A percentile compares a stretch with the other conserved stretches of the same genome.
These are phyloP conservation scores for Synergus japonicus DNA, from an alignment of 2,888 invertebrate genomes.

Conservation along the genomic window DNA sequence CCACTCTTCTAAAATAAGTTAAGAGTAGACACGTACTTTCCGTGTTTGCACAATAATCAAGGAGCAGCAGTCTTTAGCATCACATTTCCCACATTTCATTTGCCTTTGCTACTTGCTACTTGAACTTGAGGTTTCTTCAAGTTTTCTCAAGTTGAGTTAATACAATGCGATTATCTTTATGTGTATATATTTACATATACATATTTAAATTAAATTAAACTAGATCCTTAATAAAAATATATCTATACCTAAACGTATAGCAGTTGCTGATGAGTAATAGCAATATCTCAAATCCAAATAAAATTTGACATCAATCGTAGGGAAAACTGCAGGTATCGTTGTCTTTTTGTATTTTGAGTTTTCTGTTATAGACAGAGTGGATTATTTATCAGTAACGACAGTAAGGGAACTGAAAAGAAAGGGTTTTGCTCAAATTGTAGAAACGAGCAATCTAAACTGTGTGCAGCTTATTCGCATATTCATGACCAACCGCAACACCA, in stretches of 20 bases:
- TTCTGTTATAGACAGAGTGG: not conserved
- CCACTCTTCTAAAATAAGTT: slow-evolving; percentile 10
- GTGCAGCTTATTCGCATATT: slow-evolving; percentile 31
- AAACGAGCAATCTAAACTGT: not conserved
- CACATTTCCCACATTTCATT: slow-evolving; percentile 33
- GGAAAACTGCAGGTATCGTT: not conserved
- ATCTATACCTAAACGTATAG: too few relatives aligned
- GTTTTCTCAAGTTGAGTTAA: too few relatives aligned
- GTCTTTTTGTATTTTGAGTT: not conserved
- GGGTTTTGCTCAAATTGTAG: slow-evolving; percentile 30
- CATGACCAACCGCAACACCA: not conserved
- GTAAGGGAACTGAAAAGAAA: not conserved
- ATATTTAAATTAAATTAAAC: too few relatives aligned
- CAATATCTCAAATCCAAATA: not conserved
- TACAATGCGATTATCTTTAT: too few relatives aligned
- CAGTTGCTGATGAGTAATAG: too few relatives aligned
- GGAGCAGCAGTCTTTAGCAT: slow-evolving; percentile 29
- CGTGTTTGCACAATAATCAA: slow-evolving; percentile 33
- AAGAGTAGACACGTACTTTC: slow-evolving; percentile 20
- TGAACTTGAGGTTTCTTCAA: too few relatives aligned
- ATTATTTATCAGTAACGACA: slow-evolving; percentile 8
- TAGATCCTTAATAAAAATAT: too few relatives aligned
- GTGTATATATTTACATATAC: too few relatives aligned
- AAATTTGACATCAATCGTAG: not conserved
- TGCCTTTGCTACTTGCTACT: not conserved